These are phyloP conservation scores for Deilephila elpenor DNA, from an alignment of 2,888 invertebrate species.

Conservation along the genomic window DNA sequence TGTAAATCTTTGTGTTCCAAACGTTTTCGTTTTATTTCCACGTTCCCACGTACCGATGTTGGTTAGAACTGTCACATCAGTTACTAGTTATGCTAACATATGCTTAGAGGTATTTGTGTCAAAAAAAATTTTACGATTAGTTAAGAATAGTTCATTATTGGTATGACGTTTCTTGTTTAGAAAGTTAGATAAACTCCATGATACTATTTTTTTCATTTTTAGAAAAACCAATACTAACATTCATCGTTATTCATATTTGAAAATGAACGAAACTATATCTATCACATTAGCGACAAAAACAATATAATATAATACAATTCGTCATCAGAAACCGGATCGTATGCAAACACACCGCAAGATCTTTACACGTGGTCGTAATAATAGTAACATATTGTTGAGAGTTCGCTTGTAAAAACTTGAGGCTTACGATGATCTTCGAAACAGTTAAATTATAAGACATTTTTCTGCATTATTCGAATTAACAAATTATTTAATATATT, in stretches of 20 bases:
- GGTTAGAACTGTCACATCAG: not conserved
- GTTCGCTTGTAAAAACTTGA: too few species aligned
- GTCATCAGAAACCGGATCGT: conserved; percentile 14
- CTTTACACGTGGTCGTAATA: conserved; percentile 6
- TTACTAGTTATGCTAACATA: not conserved
- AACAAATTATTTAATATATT: too few species aligned
- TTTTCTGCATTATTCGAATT: too few species aligned
- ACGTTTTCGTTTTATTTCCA: not conserved
- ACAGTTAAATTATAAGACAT: too few species aligned
- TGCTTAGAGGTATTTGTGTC: not conserved
- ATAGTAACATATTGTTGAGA: not conserved
- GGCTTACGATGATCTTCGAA: too few species aligned
- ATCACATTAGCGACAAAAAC: not conserved
- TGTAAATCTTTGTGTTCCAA: not conserved
- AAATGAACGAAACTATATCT: too few species aligned
- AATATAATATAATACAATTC: not conserved
- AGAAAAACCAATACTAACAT: too few species aligned
- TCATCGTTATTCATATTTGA: too few species aligned
- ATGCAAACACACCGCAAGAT: not conserved
- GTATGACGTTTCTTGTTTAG: too few species aligned
- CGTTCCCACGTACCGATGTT: not conserved
- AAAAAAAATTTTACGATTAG: not conserved
- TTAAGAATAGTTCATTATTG: not conserved
- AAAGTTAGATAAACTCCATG: too few species aligned
- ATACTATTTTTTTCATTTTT: too few species aligned